Evolutionary conservation across 1,140 invertebrate species (phyloP).

Genomic region (Zeugodacus cucurbitae): DNA sequence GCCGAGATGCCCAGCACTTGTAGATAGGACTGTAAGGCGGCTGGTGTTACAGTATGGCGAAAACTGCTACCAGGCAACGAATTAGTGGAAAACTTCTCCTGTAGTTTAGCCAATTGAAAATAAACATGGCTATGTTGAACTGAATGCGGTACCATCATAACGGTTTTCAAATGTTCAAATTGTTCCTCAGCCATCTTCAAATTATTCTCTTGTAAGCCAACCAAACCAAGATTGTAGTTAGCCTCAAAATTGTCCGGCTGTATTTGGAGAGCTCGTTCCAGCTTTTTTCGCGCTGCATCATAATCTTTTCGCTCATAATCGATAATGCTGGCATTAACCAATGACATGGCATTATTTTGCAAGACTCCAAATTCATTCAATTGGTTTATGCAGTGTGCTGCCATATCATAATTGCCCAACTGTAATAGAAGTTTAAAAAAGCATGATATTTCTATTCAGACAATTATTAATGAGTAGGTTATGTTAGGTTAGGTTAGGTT

Average conservation of each 20-base stretch:
- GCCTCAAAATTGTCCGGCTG: slow-evolving; percentile 90
- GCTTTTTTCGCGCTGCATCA: slow-evolving; percentile 81
- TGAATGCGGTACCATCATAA: slow-evolving; percentile 63
- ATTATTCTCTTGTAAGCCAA: slow-evolving; percentile 77
- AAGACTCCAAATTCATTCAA: slow-evolving; percentile 78
- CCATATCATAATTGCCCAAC: slow-evolving; percentile 87
- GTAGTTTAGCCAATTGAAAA: slow-evolving; percentile 86
- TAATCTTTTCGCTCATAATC: slow-evolving; percentile 78
- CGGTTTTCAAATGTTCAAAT: slow-evolving; percentile 77
- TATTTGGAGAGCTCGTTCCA: slow-evolving; percentile 81
- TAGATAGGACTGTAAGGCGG: slow-evolving; percentile 85
- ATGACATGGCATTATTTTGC: slow-evolving; percentile 81
- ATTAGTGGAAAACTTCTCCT: slow-evolving; percentile 72
- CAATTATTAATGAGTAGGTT: too few species aligned
- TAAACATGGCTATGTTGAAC: slow-evolving; percentile 80
- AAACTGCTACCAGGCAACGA: slow-evolving; percentile 40
- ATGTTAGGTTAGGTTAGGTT: too few species aligned
- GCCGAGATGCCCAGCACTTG: slow-evolving; percentile 80
- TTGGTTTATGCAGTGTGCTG: slow-evolving; percentile 82
- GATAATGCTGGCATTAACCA: slow-evolving; percentile 92
- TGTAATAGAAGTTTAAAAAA: slow-evolving; percentile 60
- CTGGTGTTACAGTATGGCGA: slow-evolving; percentile 74
- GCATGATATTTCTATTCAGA: too few species aligned
- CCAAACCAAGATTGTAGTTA: slow-evolving; percentile 88
- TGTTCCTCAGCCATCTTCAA: slow-evolving; percentile 71